Evolutionary conservation across 1,140 invertebrate genomes (phyloP).

Genomic region (Holcopasites calliopsidis): DNA sequence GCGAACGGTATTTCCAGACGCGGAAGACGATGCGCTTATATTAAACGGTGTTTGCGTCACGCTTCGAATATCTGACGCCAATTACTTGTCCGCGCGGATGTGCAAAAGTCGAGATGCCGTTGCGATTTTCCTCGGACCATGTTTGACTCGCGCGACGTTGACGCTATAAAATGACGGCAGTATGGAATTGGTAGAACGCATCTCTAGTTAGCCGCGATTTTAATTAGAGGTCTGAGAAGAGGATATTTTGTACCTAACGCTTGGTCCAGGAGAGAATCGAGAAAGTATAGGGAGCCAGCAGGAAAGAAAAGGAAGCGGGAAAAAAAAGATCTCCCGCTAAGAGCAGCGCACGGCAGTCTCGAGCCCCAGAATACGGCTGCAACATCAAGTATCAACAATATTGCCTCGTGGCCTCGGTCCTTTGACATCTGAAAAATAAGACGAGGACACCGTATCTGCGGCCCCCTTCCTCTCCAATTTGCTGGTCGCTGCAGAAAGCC

Average conservation of each 20-base stretch:
- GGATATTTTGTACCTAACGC: too few species aligned
- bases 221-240: too few species aligned
- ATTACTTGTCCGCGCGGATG: too few species aligned
- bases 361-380: conserved; percentile 53
- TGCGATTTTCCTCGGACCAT: too few species aligned
- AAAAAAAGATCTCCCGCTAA: conserved; percentile 42
- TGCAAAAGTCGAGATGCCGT: too few species aligned
- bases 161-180: too few species aligned
- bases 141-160: too few species aligned
- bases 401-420: conserved; percentile 64
- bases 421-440: conserved; percentile 76
- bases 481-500: conserved; percentile 54
- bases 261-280: background rate
- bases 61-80: background rate
- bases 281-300: background rate
- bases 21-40: background rate
- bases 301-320: background rate
- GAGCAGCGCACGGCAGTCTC: conserved; percentile 6
- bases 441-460: conserved; percentile 55
- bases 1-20: background rate
- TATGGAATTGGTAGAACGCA: too few species aligned
- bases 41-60: background rate
- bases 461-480: background rate
- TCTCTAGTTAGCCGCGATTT: too few species aligned
- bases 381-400: conserved; percentile 79